Evolutionary conservation across 2,797 vertebrate species (phyloP), one percentile per base, ranked within the genome.

Genomic region (Hypotaenidia philippensis): DNA sequence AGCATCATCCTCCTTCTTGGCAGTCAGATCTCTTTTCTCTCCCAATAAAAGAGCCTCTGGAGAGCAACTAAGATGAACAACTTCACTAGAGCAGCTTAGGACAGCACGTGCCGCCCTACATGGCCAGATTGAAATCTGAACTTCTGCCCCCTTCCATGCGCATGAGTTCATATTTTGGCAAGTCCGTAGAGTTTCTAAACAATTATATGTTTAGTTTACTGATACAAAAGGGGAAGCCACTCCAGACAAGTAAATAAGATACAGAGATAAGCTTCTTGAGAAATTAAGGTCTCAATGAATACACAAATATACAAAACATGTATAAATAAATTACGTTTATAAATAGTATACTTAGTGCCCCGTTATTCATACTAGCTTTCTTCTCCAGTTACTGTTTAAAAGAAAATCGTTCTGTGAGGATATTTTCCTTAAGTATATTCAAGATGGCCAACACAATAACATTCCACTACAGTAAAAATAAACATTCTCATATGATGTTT

Each of bases 121-220:
- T 17, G 93, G 93, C 75, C 94, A 93, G 86, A 95, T 63, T 85
- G 79, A 86, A 91, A 94, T 92, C 93, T 97, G 94, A 97, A 94
- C 91, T 95, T 88, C 84, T 96, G 94, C 89, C 91, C 77, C 53
- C 79, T 90, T 94, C 83, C 78, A 89, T 92, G 90, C 0, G 12
- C 53, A 89, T 94, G 95, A 95, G 93, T 93, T 95, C 89, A 96
- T 94, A 77, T 83, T 96, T 95, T 96, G 95, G 95, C 95, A 96
- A 91, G 80, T 88, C 63, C 2, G 12, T 32, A 47, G 59, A 82
- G 72, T 94, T 92, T 94, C 89, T 93, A 91, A 97, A 96, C 94
- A 97, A 96, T 96, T 94, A 63, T 88, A 65, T 94, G 93, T 95
- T 97, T 96, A 83, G 52, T 82, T 94, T 86, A 86, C 85, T 95